These are phyloP conservation scores for Holacanthella duospinosa DNA, from an alignment of 2,888 invertebrate species.

Conservation along the genomic window DNA sequence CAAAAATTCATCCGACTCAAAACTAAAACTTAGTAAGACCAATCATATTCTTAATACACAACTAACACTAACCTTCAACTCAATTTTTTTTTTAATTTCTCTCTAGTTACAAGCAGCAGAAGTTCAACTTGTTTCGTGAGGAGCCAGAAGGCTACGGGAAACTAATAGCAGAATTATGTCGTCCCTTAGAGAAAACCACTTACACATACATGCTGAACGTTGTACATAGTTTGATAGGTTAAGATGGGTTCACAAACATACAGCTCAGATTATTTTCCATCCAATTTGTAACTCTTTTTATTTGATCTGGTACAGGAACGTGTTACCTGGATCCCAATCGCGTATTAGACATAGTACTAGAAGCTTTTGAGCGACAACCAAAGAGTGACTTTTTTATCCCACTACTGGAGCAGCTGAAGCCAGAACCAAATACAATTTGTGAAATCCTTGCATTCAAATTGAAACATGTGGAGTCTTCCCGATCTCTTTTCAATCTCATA, in stretches of 20 bases:
- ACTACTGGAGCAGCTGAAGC: conserved; percentile 75
- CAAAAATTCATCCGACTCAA: conserved; percentile 81
- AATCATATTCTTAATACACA: conserved; percentile 39
- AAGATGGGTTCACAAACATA: too few species aligned
- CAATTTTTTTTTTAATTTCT: conserved; percentile 5
- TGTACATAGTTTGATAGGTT: conserved; percentile 89
- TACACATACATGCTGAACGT: conserved; percentile 73
- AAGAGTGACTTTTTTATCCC: conserved; percentile 73
- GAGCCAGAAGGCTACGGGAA: conserved; percentile 99
- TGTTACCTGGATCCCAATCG: conserved; percentile 98
- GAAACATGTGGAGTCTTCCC: conserved; percentile 41
- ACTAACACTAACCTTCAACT: conserved; percentile 4
- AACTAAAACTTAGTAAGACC: conserved; percentile 95
- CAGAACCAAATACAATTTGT: conserved; percentile 74
- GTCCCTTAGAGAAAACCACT: conserved; percentile 51
- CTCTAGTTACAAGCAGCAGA: conserved; percentile 94
- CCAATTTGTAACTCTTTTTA: not conserved
- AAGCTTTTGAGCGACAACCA: conserved; percentile 85
- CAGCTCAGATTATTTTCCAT: not conserved
- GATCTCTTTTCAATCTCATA: conserved; percentile 75
- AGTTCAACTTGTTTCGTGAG: conserved; percentile 95
- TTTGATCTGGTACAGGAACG: conserved; percentile 58
- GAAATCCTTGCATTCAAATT: conserved; percentile 93
- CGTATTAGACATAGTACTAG: conserved; percentile 88
- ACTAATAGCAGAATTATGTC: conserved; percentile 83